Base-by-base conservation (phyloP, 23 tunicate species). In the Oikopleura dioica region DNA sequence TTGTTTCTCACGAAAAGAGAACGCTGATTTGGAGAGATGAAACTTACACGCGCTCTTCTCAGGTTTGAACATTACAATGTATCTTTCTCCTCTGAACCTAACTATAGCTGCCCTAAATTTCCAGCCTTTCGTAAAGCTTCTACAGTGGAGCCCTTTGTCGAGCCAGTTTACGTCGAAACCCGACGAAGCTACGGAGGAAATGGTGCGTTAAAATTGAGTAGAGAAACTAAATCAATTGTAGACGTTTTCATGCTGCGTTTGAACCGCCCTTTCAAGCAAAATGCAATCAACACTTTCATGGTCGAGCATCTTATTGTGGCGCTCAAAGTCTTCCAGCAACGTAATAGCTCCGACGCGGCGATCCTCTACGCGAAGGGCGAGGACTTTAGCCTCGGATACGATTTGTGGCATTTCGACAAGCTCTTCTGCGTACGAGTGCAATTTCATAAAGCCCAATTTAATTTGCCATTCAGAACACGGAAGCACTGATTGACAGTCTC, bases 111-210 rank as follows among this genome's bases (percentile, higher is more conserved):
- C n/a, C n/a, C n/a, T n/a, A n/a, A n/a, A n/a, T n/a, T n/a, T n/a
- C n/a, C n/a, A n/a, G n/a, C n/a, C n/a, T n/a, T n/a, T n/a, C n/a
- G n/a, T n/a, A n/a, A n/a, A n/a, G n/a, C n/a, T n/a, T n/a, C n/a
- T n/a, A n/a, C n/a, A 44, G 21, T 63, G 32, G 72, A 63, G 26
- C 72, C 72, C 2, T 12, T 63, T 23, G 72, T 63, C 33, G 72
- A 63, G 33, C 72, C 72, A 63, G 72, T 63, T 63, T 63, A 63
- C 26, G 33, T 63, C 33, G 72, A 63, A 63, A 63, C 72, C 26
- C 29, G 72, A 63, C 16, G 26, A 28, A 2, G 30, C 16, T 63
- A 16, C 33, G 5, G 26, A 28, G 72, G 72, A 21, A 31, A 28
- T 12, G 72, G 72, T n/a, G n/a, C n/a, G n/a, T n/a, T n/a, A n/a